These are phyloP conservation scores for Troides aeacus DNA, from an alignment of 2,888 invertebrate species.

Conservation along the genomic window DNA sequence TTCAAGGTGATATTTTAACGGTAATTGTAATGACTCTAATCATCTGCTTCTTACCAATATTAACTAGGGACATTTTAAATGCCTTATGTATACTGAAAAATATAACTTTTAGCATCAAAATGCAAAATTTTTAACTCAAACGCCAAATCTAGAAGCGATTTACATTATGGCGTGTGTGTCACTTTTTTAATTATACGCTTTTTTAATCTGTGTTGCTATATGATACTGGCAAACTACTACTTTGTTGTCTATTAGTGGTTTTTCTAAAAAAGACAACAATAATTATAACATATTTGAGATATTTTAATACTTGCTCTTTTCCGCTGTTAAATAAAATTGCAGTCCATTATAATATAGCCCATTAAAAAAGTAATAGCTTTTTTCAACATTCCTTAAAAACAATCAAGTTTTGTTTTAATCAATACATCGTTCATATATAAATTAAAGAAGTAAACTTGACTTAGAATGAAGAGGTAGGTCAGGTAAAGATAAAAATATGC, in stretches of 20 bases:
- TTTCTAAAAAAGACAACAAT: slow-evolving; percentile 19
- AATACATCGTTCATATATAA: no score
- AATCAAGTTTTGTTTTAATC: no score
- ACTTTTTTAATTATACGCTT: slow-evolving; percentile 67
- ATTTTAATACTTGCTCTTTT: no score
- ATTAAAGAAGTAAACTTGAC: no score
- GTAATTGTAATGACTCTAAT: slow-evolving; percentile 38
- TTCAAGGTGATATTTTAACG: slow-evolving; percentile 45
- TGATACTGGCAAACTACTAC: slow-evolving; percentile 24
- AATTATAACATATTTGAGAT: no score
- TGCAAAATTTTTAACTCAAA: slow-evolving; percentile 69
- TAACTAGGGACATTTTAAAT: slow-evolving; percentile 72
- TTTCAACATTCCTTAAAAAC: no score
- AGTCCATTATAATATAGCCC: no score
- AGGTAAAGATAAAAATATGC: no score
- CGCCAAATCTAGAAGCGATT: slow-evolving; percentile 78
- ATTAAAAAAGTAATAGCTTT: no score
- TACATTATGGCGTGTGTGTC: slow-evolving; percentile 81
- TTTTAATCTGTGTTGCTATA: slow-evolving; percentile 49
- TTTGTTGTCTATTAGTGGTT: neutral
- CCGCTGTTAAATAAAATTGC: neutral
- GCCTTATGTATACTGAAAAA: slow-evolving; percentile 59
- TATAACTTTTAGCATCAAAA: slow-evolving; percentile 63
- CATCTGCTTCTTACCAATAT: slow-evolving; percentile 67
- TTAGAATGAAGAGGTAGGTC: no score